Percentiles rank a stretch among this genome's conserved stretches.
Evolutionary conservation across 2,888 invertebrate species (phyloP).

Genomic region (Ceraclea dissimilis): DNA sequence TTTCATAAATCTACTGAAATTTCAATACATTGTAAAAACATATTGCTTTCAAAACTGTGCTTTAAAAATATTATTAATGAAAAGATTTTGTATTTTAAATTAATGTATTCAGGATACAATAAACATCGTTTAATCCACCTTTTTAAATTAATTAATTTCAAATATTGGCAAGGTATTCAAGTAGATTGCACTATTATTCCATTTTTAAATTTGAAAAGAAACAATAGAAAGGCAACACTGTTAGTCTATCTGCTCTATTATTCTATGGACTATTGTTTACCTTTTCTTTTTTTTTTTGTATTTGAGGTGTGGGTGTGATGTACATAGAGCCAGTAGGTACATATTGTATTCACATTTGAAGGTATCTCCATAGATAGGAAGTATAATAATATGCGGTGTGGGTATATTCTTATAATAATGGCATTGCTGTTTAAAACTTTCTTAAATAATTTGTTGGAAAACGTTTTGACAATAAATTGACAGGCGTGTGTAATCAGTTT

Average conservation of each 20-base stretch:
- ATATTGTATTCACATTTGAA: background rate
- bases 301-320: background rate
- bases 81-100: too few species aligned
- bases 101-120: too few species aligned
- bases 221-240: background rate
- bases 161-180: too few species aligned
- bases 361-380: background rate
- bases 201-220: background rate
- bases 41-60: too few species aligned
- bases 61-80: too few species aligned
- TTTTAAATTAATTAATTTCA: too few species aligned
- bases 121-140: too few species aligned
- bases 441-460: constrained; percentile 2
- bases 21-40: too few species aligned
- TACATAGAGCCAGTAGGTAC: background rate
- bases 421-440: background rate
- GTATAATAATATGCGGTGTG: too few species aligned
- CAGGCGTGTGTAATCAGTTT: background rate
- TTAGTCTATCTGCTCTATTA: background rate
- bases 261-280: background rate
- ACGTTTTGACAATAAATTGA: constrained; percentile 1
- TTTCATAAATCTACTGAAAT: too few species aligned
- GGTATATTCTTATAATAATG: background rate
- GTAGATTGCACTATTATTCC: background rate
- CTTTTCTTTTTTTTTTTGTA: background rate